Conservation (phyloP, 2,797 vertebrate species). For the Betta splendens region DNA sequence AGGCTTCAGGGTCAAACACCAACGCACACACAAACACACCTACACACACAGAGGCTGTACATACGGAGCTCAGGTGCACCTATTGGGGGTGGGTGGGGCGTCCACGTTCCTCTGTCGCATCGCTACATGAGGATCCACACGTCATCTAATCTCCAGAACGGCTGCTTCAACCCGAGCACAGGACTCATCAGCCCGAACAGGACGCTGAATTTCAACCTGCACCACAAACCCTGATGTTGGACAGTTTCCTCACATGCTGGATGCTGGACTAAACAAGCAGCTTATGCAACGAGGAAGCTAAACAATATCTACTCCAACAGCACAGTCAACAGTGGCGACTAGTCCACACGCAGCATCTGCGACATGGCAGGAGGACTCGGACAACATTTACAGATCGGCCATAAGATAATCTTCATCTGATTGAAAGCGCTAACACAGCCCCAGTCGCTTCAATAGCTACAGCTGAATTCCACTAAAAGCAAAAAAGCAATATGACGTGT, state of each 20-base stretch:
- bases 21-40: too few relatives aligned
- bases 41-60: too few relatives aligned
- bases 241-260: slow-evolving; percentile 1
- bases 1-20: neutral
- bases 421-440: too few relatives aligned
- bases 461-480: neutral
- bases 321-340: slow-evolving; percentile 9
- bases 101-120: neutral
- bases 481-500: too few relatives aligned
- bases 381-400: slow-evolving; percentile 1
- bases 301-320: neutral
- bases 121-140: neutral
- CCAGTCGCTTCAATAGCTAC: too few relatives aligned
- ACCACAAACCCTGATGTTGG: too few relatives aligned
- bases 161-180: neutral
- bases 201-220: too few relatives aligned
- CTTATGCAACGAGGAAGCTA: slow-evolving; percentile 1
- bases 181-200: neutral
- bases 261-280: slow-evolving; percentile 7
- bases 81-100: neutral
- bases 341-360: neutral
- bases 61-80: neutral
- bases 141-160: neutral
- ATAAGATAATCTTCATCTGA: neutral
- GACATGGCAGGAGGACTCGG: neutral